Percentiles rank a stretch among this genome's conserved stretches.
Evolutionary conservation across 2,888 invertebrate species (phyloP).

Genomic region (Polyploca ridens): DNA sequence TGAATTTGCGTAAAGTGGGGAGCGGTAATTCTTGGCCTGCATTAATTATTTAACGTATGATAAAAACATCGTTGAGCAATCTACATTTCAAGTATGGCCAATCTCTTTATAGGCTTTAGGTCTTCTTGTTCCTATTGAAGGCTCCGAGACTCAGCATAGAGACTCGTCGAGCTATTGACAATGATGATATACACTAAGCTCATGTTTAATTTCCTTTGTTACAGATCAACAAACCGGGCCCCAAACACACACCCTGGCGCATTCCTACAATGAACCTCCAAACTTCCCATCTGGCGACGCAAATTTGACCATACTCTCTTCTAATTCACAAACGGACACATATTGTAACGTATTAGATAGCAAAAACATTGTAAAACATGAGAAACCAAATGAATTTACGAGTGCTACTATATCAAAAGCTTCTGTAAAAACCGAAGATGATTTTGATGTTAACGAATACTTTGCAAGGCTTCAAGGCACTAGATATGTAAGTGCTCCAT

Average conservation of each 20-base stretch:
- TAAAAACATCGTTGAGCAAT: no score
- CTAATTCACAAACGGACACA: slow-evolving; percentile 24
- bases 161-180: no score
- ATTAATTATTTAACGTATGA: background rate
- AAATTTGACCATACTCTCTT: slow-evolving; percentile 41
- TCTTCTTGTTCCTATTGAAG: no score
- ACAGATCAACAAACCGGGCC: slow-evolving; percentile 60
- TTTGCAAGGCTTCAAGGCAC: slow-evolving; percentile 77
- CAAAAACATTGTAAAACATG: slow-evolving; percentile 33
- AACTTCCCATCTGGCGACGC: slow-evolving; percentile 62
- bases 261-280: slow-evolving; percentile 51
- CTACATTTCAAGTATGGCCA: no score
- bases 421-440: slow-evolving; percentile 63
- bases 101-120: no score
- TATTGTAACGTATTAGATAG: slow-evolving; percentile 28
- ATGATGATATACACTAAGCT: background rate
- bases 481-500: slow-evolving; percentile 73
- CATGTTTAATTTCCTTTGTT: slow-evolving; percentile 54
- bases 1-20: background rate
- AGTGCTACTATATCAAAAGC: slow-evolving; percentile 51
- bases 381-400: slow-evolving; percentile 29
- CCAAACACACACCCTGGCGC: slow-evolving; percentile 49
- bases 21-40: background rate
- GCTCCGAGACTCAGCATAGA: no score
- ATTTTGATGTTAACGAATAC: slow-evolving; percentile 80